Base-by-base conservation (phyloP, 2,797 vertebrate species). In the Parauchenoglanis ngamensis region DNA sequence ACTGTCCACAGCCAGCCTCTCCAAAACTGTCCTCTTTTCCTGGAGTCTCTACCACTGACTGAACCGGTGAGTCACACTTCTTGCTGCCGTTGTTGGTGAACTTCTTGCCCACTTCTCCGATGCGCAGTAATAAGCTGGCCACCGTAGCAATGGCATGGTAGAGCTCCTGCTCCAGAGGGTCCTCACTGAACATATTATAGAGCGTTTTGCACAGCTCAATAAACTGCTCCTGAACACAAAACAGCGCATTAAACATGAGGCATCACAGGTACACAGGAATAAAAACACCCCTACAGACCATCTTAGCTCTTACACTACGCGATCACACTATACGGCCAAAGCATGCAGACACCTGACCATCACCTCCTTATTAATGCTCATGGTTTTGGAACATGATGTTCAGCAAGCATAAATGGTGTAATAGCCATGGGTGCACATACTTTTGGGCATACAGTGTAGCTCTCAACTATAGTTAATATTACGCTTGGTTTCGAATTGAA, bases 161-260 rank as follows among this genome's bases (percentile, higher is more conserved):
- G 56, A 99, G 93, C 91, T 97, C 96, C 93, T 99, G 98, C 91
- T 99, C 98, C 80, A 91, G 91, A 0, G 96, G 93, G 89, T 99
- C 98, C 91, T 99, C 98, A 0, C 97, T 98, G 94, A 99, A 99
- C 98, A 99, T 97, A 94, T 98, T 99, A 94, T 99, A 99, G 10
- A 99, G 96, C 0, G 98, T 99, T 92, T 99, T 99, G 93, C 98
- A 99, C 57, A 99, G 89, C 94, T 99, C 98, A 3, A 99, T 99
- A 92, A 99, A 99, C 90, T 99, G 98, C 85, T 99, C 98, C 98
- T 99, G 90, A 85, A 90, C 54, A 83, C 15, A 84, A 52, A 87
- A 80, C 11, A 46, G 3, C 67, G 40, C 35, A 72, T 61, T 83
- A 87, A 79, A 28, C 28, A 35, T 23, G 31, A 79, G 21, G 52